Percentiles rank a stretch among this genome's conserved stretches.
These are phyloP conservation scores for Ivindomyrus marchei DNA, from an alignment of 2,113 vertebrate species.

Conservation along the genomic window DNA sequence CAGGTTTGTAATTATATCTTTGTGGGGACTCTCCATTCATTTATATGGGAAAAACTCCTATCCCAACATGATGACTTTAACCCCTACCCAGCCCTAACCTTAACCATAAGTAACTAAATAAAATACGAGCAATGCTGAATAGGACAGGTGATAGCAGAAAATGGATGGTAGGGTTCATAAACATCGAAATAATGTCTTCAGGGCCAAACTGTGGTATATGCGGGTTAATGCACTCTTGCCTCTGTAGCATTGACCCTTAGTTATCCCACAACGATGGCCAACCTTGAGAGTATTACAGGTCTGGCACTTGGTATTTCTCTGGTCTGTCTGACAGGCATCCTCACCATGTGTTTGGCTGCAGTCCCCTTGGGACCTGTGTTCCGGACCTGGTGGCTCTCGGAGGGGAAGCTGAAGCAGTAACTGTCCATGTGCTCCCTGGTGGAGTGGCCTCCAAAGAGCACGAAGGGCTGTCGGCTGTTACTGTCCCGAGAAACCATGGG, in stretches of 20 bases:
- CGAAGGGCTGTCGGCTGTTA: conserved; percentile 78
- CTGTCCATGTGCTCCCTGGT: conserved; percentile 75
- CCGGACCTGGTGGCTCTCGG: conserved; percentile 84
- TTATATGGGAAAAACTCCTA: too few relatives aligned
- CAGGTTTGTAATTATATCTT: too few relatives aligned
- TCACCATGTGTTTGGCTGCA: conserved; percentile 85
- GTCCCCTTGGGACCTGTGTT: conserved; percentile 75
- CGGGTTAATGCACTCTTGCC: not conserved
- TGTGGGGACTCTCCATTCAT: too few relatives aligned
- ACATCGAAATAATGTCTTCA: not conserved
- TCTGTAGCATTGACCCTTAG: not conserved
- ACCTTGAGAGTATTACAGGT: not conserved
- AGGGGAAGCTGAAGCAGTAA: conserved; percentile 87
- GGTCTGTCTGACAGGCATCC: conserved; percentile 15
- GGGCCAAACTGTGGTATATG: not conserved
- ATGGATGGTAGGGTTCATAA: not conserved
- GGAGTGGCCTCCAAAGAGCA: conserved; percentile 85
- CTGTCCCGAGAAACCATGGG: conserved; percentile 43
- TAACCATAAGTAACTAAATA: too few relatives aligned
- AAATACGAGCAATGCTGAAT: not conserved
- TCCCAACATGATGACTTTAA: too few relatives aligned
- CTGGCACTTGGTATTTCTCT: not conserved
- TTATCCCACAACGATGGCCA: not conserved
- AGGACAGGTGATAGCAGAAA: not conserved
- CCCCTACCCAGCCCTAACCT: too few relatives aligned